Conservation (phyloP, 2,113 vertebrate species). For the Aldabrachelys gigantea region DNA sequence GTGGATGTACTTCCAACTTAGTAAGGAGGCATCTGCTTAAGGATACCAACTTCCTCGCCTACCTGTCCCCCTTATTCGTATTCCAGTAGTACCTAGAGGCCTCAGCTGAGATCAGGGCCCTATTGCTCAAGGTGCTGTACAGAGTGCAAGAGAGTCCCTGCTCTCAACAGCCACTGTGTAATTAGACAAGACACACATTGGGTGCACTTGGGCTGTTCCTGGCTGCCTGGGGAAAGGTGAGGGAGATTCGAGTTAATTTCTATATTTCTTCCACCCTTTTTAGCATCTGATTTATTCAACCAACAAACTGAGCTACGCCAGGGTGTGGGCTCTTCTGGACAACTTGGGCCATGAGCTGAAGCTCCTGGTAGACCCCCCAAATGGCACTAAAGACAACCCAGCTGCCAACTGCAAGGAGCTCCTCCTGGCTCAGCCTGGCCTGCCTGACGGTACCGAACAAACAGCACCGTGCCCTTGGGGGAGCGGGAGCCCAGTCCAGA, state of each 20-base stretch:
- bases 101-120: neutral
- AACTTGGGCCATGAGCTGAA: slow-evolving; percentile 81
- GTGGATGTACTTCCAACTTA: neutral
- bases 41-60: neutral
- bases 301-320: slow-evolving; percentile 78
- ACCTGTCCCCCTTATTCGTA: neutral
- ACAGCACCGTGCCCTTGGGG: accelerated
- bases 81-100: neutral
- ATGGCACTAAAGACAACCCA: slow-evolving; percentile 84
- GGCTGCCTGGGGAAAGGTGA: neutral
- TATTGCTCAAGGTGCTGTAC: neutral
- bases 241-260: accelerated
- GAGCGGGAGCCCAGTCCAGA: neutral
- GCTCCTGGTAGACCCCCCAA: slow-evolving; percentile 81
- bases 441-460: slow-evolving; percentile 78
- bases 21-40: neutral
- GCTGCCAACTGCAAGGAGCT: slow-evolving; percentile 90
- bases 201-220: neutral
- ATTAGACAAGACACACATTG: neutral
- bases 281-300: slow-evolving; percentile 83
- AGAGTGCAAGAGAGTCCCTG: neutral
- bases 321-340: slow-evolving; percentile 81
- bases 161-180: neutral
- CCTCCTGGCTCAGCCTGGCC: slow-evolving; percentile 83
- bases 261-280: neutral